Conservation (phyloP, 2,113 vertebrate genomes). For the Neolamprologus ventralis region DNA sequence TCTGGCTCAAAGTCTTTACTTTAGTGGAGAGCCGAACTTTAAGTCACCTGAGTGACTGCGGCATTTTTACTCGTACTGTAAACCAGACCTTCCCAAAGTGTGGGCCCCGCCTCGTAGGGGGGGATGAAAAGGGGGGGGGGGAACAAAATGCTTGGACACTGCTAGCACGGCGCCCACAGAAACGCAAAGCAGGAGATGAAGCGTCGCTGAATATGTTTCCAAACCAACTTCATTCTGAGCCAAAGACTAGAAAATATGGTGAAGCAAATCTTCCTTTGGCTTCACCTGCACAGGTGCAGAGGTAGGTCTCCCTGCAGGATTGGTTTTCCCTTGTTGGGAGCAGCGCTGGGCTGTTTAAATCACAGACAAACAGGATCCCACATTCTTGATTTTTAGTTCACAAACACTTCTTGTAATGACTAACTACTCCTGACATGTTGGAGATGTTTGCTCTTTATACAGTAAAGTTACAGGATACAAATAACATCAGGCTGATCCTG, state of each 20-base stretch:
- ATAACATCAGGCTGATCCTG: too few relatives aligned
- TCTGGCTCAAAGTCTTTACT: background rate
- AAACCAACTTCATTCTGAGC: background rate
- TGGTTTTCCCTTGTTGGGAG: fast-evolving
- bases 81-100: background rate
- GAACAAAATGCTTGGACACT: fast-evolving
- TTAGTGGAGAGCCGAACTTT: background rate
- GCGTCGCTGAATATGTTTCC: background rate
- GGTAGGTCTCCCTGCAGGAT: fast-evolving
- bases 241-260: fast-evolving
- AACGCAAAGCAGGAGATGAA: background rate
- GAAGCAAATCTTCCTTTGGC: fast-evolving
- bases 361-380: too few relatives aligned
- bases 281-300: fast-evolving
- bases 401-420: too few relatives aligned
- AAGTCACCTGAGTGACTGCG: background rate
- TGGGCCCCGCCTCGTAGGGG: fast-evolving
- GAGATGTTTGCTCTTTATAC: too few relatives aligned
- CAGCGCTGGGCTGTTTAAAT: fast-evolving
- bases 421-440: too few relatives aligned
- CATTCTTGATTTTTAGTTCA: too few relatives aligned
- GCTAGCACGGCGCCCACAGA: fast-evolving
- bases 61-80: background rate
- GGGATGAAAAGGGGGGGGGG: fast-evolving
- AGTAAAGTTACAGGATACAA: too few relatives aligned